Conservation (phyloP, 1,140 invertebrate species). For the Leptoteleia sp. region DNA sequence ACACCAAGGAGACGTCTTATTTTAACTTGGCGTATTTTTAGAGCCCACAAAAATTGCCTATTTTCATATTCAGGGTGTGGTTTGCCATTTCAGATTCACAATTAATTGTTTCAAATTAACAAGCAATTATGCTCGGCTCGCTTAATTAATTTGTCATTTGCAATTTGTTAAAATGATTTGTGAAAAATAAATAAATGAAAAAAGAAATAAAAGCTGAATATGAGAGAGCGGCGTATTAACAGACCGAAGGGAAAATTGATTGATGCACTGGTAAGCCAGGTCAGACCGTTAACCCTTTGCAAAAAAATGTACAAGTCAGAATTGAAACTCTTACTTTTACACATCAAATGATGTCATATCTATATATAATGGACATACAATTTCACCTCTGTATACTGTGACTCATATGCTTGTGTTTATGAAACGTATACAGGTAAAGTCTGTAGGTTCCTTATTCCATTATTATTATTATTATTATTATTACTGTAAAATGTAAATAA, state of each 20-base stretch:
- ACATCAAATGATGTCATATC: slow-evolving; percentile 64
- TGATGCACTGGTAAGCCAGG: too few relatives aligned
- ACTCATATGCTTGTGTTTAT: slow-evolving; percentile 60
- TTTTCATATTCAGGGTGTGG: slow-evolving; percentile 67
- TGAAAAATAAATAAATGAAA: too few relatives aligned
- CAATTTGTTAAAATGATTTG: too few relatives aligned
- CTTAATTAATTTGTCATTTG: neutral
- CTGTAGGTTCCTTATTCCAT: too few relatives aligned
- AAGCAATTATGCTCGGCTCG: neutral
- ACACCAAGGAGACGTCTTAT: slow-evolving; percentile 70
- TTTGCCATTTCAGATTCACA: slow-evolving; percentile 14
- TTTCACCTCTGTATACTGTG: slow-evolving; percentile 33
- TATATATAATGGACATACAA: slow-evolving; percentile 63
- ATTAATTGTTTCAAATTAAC: slow-evolving; percentile 10
- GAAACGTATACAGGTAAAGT: slow-evolving; percentile 34
- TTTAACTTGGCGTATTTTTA: slow-evolving; percentile 72
- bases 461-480: neutral
- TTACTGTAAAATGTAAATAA: too few relatives aligned
- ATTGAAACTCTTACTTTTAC: slow-evolving; percentile 19
- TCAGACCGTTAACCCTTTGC: slow-evolving; percentile 10
- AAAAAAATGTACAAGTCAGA: slow-evolving; percentile 25
- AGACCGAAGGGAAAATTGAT: too few relatives aligned
- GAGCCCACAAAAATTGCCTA: slow-evolving; percentile 68
- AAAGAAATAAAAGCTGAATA: too few relatives aligned
- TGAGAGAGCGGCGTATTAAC: too few relatives aligned